Conservation (phyloP, 2,113 vertebrate genomes). For the Tichodroma muraria region DNA sequence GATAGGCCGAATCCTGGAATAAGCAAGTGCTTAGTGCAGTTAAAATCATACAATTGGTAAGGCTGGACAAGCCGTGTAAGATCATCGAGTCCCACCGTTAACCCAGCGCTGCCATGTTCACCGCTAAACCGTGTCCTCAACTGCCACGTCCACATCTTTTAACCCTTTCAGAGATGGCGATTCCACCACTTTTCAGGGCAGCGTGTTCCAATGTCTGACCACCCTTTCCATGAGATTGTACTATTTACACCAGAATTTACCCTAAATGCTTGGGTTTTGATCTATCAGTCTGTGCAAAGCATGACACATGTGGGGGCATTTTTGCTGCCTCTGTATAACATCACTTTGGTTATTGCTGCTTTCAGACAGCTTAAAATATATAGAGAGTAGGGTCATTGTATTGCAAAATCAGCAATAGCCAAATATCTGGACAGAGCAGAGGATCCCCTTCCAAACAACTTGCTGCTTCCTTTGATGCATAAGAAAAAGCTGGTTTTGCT, state of each 20-base stretch:
- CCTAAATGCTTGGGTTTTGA: neutral
- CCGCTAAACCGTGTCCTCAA: neutral
- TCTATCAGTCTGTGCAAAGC: neutral
- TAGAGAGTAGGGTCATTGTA: neutral
- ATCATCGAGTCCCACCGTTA: neutral
- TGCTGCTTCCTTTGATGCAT: neutral
- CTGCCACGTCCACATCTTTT: neutral
- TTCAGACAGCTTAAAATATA: neutral
- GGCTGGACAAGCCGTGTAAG: neutral
- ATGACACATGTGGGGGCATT: rapidly evolving
- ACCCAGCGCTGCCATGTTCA: neutral
- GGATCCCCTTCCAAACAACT: neutral
- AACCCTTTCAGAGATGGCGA: neutral
- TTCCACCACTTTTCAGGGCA: neutral
- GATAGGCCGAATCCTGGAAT: rapidly evolving
- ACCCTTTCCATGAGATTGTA: neutral
- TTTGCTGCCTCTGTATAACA: neutral
- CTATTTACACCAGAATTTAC: neutral
- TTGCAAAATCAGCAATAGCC: neutral
- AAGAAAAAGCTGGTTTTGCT: neutral
- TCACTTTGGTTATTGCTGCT: neutral
- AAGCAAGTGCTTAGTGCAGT: neutral
- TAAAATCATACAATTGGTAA: neutral
- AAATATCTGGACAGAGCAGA: neutral
- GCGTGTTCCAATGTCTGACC: neutral